Percentiles rank a stretch among this genome's conserved stretches.
phyloP scores from a whole-genome alignment of 2,797 vertebrate species.

The Apodemus agrarius region DNA sequence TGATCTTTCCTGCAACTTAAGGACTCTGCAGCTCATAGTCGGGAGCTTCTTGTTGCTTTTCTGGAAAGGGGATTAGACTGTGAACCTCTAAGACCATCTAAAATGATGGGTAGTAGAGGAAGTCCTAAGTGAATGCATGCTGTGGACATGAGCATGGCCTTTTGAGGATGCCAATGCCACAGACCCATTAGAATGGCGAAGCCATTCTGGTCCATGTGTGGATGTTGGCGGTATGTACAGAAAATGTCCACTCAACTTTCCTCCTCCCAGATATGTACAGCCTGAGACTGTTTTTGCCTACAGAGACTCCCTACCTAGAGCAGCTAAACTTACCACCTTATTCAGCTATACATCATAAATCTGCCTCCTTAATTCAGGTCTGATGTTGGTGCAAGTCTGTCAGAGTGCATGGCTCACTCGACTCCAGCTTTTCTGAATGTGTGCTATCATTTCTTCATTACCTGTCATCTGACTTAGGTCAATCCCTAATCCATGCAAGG shows the following conservation, averaged over 20 bases:
- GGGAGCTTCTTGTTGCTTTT: constrained; percentile 1
- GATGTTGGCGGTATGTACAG: not conserved
- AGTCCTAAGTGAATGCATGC: not conserved
- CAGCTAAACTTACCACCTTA: not conserved
- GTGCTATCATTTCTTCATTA: not conserved
- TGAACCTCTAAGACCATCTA: not conserved
- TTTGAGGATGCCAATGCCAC: not conserved
- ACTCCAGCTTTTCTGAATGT: not conserved
- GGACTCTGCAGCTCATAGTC: not conserved
- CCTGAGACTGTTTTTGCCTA: not conserved
- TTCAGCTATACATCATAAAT: not conserved
- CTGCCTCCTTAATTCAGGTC: not conserved
- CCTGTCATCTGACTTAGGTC: not conserved
- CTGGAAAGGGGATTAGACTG: not conserved
- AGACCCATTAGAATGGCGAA: not conserved
- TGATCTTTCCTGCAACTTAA: not conserved
- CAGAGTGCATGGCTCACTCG: not conserved
- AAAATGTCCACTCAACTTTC: not conserved
- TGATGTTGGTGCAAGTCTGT: not conserved
- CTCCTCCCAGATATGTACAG: not conserved
- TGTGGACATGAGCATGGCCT: not conserved
- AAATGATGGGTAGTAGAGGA: not conserved
- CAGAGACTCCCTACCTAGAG: not conserved
- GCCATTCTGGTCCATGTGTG: not conserved
- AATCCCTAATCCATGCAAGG: not conserved